Evolutionary conservation across 2,797 vertebrate species (phyloP).

Genomic region (Forpus xanthops): DNA sequence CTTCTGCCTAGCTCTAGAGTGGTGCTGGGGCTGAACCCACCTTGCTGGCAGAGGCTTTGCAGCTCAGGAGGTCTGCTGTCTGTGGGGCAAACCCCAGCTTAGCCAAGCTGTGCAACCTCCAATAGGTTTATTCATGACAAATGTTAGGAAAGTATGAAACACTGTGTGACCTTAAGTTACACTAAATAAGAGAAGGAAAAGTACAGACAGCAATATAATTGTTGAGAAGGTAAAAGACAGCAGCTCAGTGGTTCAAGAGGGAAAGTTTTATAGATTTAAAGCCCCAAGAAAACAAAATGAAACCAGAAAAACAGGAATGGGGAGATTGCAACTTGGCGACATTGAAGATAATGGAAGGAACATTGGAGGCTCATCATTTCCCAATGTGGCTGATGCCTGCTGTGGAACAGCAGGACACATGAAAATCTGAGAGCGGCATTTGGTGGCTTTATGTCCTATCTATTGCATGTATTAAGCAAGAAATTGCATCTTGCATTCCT

Average conservation of each 20-base stretch:
- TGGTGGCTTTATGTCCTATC: not conserved
- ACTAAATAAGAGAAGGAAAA: not conserved
- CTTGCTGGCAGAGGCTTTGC: not conserved
- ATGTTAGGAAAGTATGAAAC: not conserved
- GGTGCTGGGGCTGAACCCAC: not conserved
- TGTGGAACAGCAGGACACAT: not conserved
- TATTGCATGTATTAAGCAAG: not conserved
- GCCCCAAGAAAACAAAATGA: not conserved
- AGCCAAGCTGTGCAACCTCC: accelerated
- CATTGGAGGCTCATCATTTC: accelerated
- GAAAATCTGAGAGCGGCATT: not conserved
- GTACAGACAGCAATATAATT: not conserved
- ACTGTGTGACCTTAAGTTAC: not conserved
- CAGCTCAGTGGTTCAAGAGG: not conserved
- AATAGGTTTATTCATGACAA: not conserved
- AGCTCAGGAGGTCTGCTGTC: not conserved
- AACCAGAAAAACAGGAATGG: not conserved
- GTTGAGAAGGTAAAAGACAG: not conserved
- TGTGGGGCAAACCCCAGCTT: not conserved
- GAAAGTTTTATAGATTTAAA: not conserved
- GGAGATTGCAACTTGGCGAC: not conserved
- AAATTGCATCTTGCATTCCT: not conserved
- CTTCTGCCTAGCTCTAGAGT: not conserved
- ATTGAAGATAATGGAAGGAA: not conserved
- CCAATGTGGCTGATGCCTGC: accelerated